Conservation (phyloP, 1,140 invertebrate species). For the Drosophila arawakana region DNA sequence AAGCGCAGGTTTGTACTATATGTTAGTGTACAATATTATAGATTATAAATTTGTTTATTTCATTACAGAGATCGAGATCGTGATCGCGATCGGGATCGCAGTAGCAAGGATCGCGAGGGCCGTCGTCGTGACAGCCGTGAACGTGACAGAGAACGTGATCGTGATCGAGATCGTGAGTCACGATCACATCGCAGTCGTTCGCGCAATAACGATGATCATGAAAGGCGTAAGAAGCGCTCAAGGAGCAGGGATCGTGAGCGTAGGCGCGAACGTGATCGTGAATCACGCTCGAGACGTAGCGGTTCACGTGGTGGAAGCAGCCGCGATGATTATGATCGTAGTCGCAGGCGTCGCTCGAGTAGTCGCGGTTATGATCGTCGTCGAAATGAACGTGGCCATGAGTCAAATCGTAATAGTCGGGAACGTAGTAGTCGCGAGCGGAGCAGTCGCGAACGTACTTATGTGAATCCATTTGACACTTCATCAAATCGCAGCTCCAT, state of each 20-base stretch:
- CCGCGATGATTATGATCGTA: slow-evolving; percentile 55
- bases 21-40: not conserved
- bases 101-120: slow-evolving; percentile 71
- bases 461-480: slow-evolving; percentile 85
- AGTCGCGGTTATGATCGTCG: slow-evolving; percentile 77
- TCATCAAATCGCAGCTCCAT: slow-evolving; percentile 85
- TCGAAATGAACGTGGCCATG: slow-evolving; percentile 81
- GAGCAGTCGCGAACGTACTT: slow-evolving; percentile 84
- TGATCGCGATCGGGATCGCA: slow-evolving; percentile 52
- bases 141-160: slow-evolving; percentile 55
- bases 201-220: slow-evolving; percentile 83
- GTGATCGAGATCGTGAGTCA: slow-evolving; percentile 75
- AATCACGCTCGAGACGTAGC: slow-evolving; percentile 68
- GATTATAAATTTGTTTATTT: not conserved
- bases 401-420: slow-evolving; percentile 84
- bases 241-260: slow-evolving; percentile 84
- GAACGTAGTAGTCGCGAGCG: slow-evolving; percentile 77
- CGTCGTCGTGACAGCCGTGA: slow-evolving; percentile 84
- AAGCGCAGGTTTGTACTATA: slow-evolving; percentile 64
- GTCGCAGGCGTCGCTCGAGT: slow-evolving; percentile 58
- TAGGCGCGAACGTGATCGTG: slow-evolving; percentile 63
- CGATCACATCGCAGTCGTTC: slow-evolving; percentile 84
- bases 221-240: slow-evolving; percentile 62
- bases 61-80: slow-evolving; percentile 62
- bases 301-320: slow-evolving; percentile 51